Conservation (phyloP, 2,113 vertebrate genomes). For the Corynorhinus townsendii region DNA sequence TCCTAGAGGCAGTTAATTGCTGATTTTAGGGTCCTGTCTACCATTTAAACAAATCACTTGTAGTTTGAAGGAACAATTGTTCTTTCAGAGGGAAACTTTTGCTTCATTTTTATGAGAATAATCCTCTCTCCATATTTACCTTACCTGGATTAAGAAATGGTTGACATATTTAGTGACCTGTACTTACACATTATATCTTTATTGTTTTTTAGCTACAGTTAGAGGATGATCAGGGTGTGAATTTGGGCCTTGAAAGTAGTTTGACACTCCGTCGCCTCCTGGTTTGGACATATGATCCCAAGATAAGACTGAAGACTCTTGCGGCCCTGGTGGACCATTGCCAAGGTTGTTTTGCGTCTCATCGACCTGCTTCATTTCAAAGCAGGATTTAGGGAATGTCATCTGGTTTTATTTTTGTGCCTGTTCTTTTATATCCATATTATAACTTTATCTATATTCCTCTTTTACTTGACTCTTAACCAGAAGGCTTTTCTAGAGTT, state of each 20-base stretch:
- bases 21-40: not conserved
- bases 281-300: slow-evolving; percentile 98
- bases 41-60: not conserved
- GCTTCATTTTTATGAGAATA: not conserved
- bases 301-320: slow-evolving; percentile 94
- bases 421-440: not conserved
- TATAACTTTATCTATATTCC: accelerated
- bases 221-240: slow-evolving; percentile 96
- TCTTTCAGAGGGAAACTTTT: not conserved
- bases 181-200: not conserved
- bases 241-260: slow-evolving; percentile 87
- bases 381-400: not conserved
- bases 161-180: too few species aligned
- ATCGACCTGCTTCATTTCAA: not conserved
- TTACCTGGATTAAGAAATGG: not conserved
- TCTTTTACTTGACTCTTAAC: not conserved
- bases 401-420: not conserved
- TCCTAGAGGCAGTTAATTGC: not conserved
- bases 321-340: slow-evolving; percentile 98
- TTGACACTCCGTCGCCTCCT: slow-evolving; percentile 93
- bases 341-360: slow-evolving; percentile 80
- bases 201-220: slow-evolving; percentile 87
- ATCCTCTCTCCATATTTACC: not conserved
- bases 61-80: not conserved
- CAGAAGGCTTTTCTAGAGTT: not conserved